phyloP scores from a whole-genome alignment of 2,797 vertebrate genomes.

The Hydrolagus colliei region DNA sequence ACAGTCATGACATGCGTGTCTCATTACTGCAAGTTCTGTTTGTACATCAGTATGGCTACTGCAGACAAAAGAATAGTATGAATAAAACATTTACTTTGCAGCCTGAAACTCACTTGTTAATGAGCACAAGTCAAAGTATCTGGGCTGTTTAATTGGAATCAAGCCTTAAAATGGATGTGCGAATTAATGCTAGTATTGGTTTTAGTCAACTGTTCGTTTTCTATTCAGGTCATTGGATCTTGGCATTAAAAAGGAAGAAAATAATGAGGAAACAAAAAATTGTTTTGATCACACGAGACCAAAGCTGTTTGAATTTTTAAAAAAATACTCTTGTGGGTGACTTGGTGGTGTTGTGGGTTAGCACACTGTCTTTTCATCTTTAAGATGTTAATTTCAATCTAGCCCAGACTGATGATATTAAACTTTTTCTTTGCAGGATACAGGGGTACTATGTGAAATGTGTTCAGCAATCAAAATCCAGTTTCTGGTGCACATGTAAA shows the following conservation, averaged over 20 bases:
- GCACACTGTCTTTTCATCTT: not conserved
- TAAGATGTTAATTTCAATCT: not conserved
- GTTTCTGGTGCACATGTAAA: not conserved
- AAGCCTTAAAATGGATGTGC: slow-evolving; percentile 29
- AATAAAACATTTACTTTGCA: slow-evolving; percentile 29
- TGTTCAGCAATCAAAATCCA: not conserved
- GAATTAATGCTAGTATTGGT: slow-evolving; percentile 21
- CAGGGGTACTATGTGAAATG: not conserved
- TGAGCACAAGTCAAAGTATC: slow-evolving; percentile 28
- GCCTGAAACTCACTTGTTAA: not conserved
- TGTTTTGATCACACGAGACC: not conserved
- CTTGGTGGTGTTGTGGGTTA: not conserved
- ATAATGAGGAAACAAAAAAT: slow-evolving; percentile 27
- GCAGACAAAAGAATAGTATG: slow-evolving; percentile 10
- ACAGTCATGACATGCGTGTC: slow-evolving; percentile 22
- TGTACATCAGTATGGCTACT: slow-evolving; percentile 21
- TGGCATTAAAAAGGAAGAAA: slow-evolving; percentile 1
- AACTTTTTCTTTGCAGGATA: not conserved
- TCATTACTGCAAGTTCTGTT: slow-evolving; percentile 23
- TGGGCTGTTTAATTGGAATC: slow-evolving; percentile 29
- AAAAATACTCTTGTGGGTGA: not conserved
- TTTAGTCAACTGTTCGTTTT: slow-evolving; percentile 30
- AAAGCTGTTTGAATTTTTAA: slow-evolving; percentile 2
- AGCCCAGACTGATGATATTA: slow-evolving; percentile 16
- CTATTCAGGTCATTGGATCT: slow-evolving; percentile 26